Evolutionary conservation across 2,888 invertebrate species (phyloP).

Genomic region (Dimorphilus gyrociliatus): DNA sequence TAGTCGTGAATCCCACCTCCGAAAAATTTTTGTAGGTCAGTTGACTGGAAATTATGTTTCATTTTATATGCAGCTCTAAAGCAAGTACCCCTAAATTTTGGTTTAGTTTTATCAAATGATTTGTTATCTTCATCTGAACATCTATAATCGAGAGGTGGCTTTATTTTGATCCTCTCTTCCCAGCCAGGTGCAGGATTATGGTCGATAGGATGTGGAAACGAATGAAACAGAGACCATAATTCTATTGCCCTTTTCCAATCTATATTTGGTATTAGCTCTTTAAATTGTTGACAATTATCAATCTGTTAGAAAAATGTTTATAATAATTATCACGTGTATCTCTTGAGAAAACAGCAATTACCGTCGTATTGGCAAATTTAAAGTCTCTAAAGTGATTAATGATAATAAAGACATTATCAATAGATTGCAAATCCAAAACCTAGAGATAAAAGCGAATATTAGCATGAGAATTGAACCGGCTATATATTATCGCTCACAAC

Average conservation of each 20-base stretch:
- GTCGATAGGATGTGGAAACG: neutral
- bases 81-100: conserved; percentile 45
- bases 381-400: conserved; percentile 19
- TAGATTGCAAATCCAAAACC: conserved; percentile 24
- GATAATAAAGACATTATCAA: conserved; percentile 34
- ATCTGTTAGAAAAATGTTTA: conserved; percentile 14
- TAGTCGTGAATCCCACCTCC: conserved; percentile 45
- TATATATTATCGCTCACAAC: conserved; percentile 9
- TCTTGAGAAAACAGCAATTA: conserved; percentile 8
- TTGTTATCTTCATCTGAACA: conserved; percentile 7
- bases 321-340: neutral
- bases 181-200: conserved; percentile 7
- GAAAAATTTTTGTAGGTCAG: conserved; percentile 42
- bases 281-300: conserved; percentile 21
- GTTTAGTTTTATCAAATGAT: conserved; percentile 17
- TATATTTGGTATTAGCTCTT: conserved; percentile 19
- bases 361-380: conserved; percentile 20
- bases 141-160: neutral
- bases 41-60: conserved; percentile 44
- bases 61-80: conserved; percentile 42
- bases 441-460: conserved; percentile 12
- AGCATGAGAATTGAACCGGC: too few species aligned
- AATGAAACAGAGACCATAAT: conserved; percentile 25
- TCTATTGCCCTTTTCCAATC: conserved; percentile 32
- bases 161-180: neutral